Conservation (phyloP, 1,140 invertebrate genomes). For the Scylla paramamosain region DNA sequence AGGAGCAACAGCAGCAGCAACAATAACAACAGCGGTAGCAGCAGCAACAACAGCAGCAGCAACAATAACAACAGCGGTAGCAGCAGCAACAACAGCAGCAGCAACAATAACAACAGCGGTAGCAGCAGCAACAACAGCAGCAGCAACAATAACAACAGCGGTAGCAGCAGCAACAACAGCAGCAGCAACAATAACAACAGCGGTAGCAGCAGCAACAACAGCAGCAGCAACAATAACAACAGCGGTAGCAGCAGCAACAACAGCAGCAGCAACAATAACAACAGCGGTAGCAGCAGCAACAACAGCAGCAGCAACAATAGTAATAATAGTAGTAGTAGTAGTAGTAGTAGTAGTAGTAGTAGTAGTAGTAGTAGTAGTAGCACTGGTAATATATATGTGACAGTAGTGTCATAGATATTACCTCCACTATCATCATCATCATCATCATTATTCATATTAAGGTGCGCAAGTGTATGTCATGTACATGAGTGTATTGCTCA, state of each 20-base stretch:
- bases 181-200: neutral
- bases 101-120: neutral
- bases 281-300: neutral
- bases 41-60: neutral
- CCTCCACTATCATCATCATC: too few relatives aligned
- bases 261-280: neutral
- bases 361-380: too few relatives aligned
- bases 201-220: neutral
- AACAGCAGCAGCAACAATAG: neutral
- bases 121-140: neutral
- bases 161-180: neutral
- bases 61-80: neutral
- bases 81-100: neutral
- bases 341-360: neutral
- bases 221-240: neutral
- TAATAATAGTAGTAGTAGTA: slow-evolving; percentile 9
- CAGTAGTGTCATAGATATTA: too few relatives aligned
- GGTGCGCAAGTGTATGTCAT: too few relatives aligned
- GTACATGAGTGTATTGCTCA: too few relatives aligned
- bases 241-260: neutral
- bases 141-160: neutral
- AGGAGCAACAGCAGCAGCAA: neutral
- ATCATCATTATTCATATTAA: too few relatives aligned
- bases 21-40: neutral
- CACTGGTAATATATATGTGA: too few relatives aligned